A percentile compares a stretch with the other conserved stretches of the same genome.
These are phyloP conservation scores for Ptychodera flava DNA, from an alignment of 35 echinoderm and acorn worm genomes.

Conservation along the genomic window DNA sequence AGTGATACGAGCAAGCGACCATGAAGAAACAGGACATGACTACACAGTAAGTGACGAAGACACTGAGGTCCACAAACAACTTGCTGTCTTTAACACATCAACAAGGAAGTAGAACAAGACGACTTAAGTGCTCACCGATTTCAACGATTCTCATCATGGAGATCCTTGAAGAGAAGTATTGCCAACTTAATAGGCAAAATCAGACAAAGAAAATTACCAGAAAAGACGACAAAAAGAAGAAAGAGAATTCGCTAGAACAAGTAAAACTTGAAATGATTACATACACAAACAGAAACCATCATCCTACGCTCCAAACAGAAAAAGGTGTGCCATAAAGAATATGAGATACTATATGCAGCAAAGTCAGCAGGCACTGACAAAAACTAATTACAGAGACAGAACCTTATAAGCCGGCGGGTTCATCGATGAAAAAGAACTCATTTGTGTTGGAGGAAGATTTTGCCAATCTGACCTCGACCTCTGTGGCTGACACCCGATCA, in stretches of 20 bases:
- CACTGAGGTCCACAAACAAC: not conserved
- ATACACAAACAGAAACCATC: not conserved
- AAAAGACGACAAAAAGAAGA: not conserved
- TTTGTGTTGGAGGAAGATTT: conserved; percentile 2
- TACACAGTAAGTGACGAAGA: not conserved
- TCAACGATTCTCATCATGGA: not conserved
- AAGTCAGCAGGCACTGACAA: not conserved
- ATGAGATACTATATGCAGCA: not conserved
- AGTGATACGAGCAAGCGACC: not conserved
- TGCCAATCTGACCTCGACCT: not conserved
- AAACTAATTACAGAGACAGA: not conserved
- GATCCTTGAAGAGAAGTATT: not conserved
- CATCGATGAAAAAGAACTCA: not conserved
- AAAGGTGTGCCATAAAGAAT: not conserved
- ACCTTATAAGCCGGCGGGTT: not conserved
- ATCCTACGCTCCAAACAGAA: not conserved
- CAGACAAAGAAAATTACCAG: not conserved
- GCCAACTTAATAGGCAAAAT: not conserved
- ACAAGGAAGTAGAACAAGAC: not conserved
- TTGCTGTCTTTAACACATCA: not conserved
- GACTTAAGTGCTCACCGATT: not conserved
- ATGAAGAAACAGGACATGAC: not conserved
- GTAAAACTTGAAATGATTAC: not conserved
- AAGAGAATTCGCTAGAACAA: not conserved
- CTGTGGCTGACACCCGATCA: not conserved